Base-by-base conservation (phyloP, 2,888 invertebrate species). In the Liopterus haemorrhoidalis region DNA sequence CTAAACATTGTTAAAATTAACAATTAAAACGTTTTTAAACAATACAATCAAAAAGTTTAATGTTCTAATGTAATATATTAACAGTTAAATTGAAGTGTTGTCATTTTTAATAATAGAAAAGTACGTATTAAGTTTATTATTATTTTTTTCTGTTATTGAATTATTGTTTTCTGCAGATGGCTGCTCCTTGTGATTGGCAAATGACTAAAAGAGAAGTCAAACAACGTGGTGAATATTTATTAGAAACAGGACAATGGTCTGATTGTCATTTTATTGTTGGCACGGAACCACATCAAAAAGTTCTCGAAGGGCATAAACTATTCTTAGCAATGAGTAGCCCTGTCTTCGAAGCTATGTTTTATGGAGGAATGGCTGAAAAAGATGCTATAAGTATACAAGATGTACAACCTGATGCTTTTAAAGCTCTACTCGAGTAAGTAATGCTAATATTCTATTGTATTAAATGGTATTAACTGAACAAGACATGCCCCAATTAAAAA, bases 291-390 rank as follows among this genome's bases (percentile, higher is more conserved):
- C 80, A 83, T 59, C 85, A 85, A 61, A 78, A 84, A 56, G 70
- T 79, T 1, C 69, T 89, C 19, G 74, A 79, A 49, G 85, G 83
- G 0, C 89, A 90, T 64, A 88, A 87, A 64, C 66, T 90, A 21
- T 76, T 89, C 48, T 68, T 90, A 41, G 88, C 89, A 0, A 89
- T 88, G 86, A 82, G 87, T 0, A 88, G 88, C 50, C 89, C 89
- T 0, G 89, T 90, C 0, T 90, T 90, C 60, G 88, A 89, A 60
- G 83, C 86, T 0, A 90, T 90, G 89, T 89, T 90, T 60, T 88
- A 75, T 59, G 89, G 89, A 0, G 83, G 84, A 16, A 80, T 89
- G 75, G 81, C 87, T 1, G 87, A 89, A 58, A 82, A 83, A 54
- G 72, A 68, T 52, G 84, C 86, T 0, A 87, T 90, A 55, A 77